These are phyloP conservation scores for Harpalus rufipes DNA, from an alignment of 2,888 invertebrate genomes.

Conservation along the genomic window DNA sequence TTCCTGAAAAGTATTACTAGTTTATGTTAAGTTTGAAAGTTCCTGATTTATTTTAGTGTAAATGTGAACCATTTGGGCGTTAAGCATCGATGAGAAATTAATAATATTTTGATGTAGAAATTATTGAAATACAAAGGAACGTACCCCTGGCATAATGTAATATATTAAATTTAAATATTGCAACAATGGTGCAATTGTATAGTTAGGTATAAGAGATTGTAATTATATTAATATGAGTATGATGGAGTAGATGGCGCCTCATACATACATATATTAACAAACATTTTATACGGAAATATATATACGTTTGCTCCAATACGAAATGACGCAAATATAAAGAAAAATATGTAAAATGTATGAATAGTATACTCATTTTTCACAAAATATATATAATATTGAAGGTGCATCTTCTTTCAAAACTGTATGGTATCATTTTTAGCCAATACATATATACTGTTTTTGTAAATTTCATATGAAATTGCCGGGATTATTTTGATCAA, in stretches of 20 bases:
- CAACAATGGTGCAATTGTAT: constrained; percentile 77
- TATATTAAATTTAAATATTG: constrained; percentile 73
- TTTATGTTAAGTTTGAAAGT: constrained; percentile 69
- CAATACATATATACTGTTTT: too few species aligned
- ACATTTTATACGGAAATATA: too few species aligned
- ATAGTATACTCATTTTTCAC: too few species aligned
- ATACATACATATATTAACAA: constrained; percentile 65
- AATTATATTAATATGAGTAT: constrained; percentile 64
- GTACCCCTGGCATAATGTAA: constrained; percentile 77
- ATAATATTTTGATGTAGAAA: constrained; percentile 67
- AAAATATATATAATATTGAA: too few species aligned
- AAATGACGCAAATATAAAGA: too few species aligned
- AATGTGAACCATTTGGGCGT: constrained; percentile 61
- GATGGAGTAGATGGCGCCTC: constrained; percentile 73
- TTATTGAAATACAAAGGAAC: constrained; percentile 73
- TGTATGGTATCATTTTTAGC: too few species aligned
- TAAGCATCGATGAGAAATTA: constrained; percentile 58
- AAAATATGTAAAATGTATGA: too few species aligned
- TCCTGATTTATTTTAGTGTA: constrained; percentile 69
- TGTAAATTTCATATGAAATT: too few species aligned
- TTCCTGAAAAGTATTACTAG: constrained; percentile 78
- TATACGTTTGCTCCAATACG: too few species aligned
- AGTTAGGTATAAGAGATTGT: constrained; percentile 72
- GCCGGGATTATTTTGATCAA: too few species aligned
- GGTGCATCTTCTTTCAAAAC: too few species aligned